Conservation (phyloP, 2,888 invertebrate genomes). For the Horisme vitalbata region DNA sequence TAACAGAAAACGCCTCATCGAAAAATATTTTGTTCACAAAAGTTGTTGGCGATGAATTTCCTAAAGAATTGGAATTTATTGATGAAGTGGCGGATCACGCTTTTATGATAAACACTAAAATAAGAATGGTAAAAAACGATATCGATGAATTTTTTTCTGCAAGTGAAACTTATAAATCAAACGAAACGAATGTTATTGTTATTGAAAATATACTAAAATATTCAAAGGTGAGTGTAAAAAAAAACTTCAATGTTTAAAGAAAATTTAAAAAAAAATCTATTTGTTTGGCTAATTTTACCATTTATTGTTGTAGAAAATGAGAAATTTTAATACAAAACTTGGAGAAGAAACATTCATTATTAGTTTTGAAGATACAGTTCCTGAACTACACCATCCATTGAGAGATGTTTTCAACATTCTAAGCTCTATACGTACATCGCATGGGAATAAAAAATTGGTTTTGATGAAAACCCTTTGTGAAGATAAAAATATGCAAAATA, state of each 20-base stretch:
- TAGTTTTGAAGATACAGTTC: slow-evolving; percentile 41
- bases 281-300: neutral
- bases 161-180: neutral
- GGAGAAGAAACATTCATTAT: slow-evolving; percentile 45
- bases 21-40: slow-evolving; percentile 25
- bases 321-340: neutral
- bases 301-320: slow-evolving; percentile 12
- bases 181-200: slow-evolving; percentile 42
- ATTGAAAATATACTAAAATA: slow-evolving; percentile 41
- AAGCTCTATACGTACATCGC: slow-evolving; percentile 22
- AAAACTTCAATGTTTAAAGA: neutral
- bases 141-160: neutral
- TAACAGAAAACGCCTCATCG: slow-evolving; percentile 41
- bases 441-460: slow-evolving; percentile 9
- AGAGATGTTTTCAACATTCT: slow-evolving; percentile 21
- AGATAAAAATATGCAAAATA: neutral
- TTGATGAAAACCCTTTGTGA: slow-evolving; percentile 25
- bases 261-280: neutral
- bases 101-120: neutral
- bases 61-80: slow-evolving; percentile 9
- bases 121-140: neutral
- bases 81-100: slow-evolving; percentile 5
- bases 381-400: slow-evolving; percentile 32
- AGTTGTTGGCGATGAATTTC: neutral
- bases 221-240: slow-evolving; percentile 36